Percentiles rank a stretch among this genome's conserved stretches.
Conservation (phyloP, 2,888 invertebrate genomes). For the Microctonus aethiopoides region DNA sequence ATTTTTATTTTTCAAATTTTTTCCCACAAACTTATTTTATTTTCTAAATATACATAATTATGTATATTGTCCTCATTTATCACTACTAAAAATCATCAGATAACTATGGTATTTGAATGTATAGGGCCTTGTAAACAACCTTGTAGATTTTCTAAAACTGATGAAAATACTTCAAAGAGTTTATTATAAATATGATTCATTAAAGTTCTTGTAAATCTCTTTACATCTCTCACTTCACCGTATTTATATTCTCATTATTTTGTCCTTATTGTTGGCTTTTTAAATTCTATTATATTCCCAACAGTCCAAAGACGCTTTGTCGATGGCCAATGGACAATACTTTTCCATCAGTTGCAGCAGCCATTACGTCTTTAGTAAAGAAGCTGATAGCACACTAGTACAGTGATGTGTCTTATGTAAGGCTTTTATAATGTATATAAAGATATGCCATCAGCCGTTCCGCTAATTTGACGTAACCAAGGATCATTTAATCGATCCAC, state of each 20-base stretch:
- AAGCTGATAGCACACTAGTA: neutral
- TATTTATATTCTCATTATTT: neutral
- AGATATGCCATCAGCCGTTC: constrained; percentile 42
- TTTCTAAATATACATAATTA: no score
- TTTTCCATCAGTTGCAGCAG: neutral
- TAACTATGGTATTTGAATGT: neutral
- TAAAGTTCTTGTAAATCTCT: neutral
- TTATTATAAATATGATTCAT: no score
- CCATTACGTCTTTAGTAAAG: neutral
- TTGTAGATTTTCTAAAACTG: no score
- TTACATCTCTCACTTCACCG: neutral
- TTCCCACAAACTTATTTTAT: no score
- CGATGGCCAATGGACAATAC: constrained; percentile 9
- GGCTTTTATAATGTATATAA: neutral
- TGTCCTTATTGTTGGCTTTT: neutral
- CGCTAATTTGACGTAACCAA: constrained; percentile 54
- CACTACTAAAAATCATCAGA: no score
- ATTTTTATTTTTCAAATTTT: no score
- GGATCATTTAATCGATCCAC: constrained; percentile 49
- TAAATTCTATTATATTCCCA: neutral
- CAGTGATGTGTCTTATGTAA: constrained; percentile 31
- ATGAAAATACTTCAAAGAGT: no score
- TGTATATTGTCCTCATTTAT: no score
- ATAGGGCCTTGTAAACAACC: neutral
- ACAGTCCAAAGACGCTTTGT: neutral